Percentiles rank a stretch among this genome's conserved stretches.
Evolutionary conservation across 2,888 invertebrate species (phyloP).

Genomic region (Epistrophe grossulariae): DNA sequence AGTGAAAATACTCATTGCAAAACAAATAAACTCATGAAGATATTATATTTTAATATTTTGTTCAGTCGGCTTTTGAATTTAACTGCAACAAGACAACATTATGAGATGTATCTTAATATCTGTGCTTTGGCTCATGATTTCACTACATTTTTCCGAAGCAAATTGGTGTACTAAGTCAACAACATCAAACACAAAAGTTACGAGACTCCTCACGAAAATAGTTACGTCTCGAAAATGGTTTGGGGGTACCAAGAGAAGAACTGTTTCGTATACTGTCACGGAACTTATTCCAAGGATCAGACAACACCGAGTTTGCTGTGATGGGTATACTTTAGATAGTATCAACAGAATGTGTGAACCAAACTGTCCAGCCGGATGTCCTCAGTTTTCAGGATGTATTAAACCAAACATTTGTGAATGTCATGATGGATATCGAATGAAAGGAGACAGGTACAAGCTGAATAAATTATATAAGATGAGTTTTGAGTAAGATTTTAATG

Average conservation of each 20-base stretch:
- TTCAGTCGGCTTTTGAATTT: conserved; percentile 44
- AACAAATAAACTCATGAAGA: background rate
- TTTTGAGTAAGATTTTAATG: background rate
- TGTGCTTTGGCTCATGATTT: background rate
- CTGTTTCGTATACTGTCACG: background rate
- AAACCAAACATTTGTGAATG: conserved; percentile 84
- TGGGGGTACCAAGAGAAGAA: background rate
- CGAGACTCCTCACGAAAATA: background rate
- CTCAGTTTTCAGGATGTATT: conserved; percentile 81
- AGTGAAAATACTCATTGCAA: background rate
- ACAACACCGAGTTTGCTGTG: conserved; percentile 83
- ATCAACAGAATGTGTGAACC: conserved; percentile 80
- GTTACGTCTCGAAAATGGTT: background rate
- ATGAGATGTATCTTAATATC: conserved; percentile 47
- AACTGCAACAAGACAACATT: conserved; percentile 16
- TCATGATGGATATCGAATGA: conserved; percentile 80
- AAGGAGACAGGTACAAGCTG: conserved; percentile 21
- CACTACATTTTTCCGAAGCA: background rate
- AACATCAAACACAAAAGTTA: background rate
- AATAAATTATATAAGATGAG: background rate
- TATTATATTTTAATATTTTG: background rate
- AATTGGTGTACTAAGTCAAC: conserved; percentile 47
- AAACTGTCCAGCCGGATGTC: conserved; percentile 78
- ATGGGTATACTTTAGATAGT: conserved; percentile 82
- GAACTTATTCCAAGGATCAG: conserved; percentile 1